phyloP scores from a whole-genome alignment of 2,888 invertebrate genomes.

The Venusia cambrica region DNA sequence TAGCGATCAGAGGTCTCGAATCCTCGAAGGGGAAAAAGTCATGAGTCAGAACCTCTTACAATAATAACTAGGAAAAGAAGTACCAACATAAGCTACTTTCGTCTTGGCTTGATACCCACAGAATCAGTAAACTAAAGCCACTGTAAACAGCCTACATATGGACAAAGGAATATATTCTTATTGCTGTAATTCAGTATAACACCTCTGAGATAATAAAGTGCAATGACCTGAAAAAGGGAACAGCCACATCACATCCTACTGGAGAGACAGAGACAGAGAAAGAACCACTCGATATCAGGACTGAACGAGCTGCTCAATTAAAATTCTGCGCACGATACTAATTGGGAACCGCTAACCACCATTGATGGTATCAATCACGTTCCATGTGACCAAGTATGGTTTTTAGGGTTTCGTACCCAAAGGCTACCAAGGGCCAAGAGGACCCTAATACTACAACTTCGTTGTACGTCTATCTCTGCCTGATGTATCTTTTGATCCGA shows the following conservation, averaged over 20 bases:
- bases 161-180: constrained; percentile 14
- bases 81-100: constrained; percentile 14
- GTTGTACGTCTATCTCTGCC: no score
- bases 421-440: no score
- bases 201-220: constrained; percentile 25
- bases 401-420: constrained; percentile 4
- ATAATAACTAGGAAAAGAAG: no score
- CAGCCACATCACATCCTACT: constrained; percentile 18
- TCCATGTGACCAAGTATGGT: constrained; percentile 6
- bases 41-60: no score
- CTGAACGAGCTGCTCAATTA: constrained; percentile 30
- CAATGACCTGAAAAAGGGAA: constrained; percentile 38
- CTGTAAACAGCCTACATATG: no score
- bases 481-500: no score
- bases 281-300: constrained; percentile 40
- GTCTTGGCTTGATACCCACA: constrained; percentile 13
- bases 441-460: no score
- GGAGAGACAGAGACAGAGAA: no score
- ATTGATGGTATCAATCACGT: constrained; percentile 22
- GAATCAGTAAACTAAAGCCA: constrained; percentile 14
- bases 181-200: constrained; percentile 4
- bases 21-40: no score
- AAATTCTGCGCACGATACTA: constrained; percentile 48
- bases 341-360: constrained; percentile 40
- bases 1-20: no score